Conservation (phyloP, 2,113 vertebrate genomes). For the Onychostruthus taczanowskii region DNA sequence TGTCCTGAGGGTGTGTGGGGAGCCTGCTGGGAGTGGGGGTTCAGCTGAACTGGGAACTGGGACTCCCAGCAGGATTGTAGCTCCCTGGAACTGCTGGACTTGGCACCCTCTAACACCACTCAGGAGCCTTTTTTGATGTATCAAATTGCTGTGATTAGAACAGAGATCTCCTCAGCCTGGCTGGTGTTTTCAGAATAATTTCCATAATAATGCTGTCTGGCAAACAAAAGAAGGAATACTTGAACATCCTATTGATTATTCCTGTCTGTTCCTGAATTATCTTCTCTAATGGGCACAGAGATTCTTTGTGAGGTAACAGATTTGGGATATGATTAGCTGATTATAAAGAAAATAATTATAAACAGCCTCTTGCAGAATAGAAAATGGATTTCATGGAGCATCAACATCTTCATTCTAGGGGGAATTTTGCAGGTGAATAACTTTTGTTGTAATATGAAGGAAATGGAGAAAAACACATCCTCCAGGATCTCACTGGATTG, state of each 20-base stretch:
- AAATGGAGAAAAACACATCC: not conserved
- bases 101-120: not conserved
- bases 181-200: not conserved
- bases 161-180: not conserved
- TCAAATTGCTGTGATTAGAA: not conserved
- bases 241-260: not conserved
- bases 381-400: not conserved
- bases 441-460: not conserved
- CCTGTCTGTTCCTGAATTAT: not conserved
- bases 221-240: not conserved
- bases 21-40: rapidly evolving
- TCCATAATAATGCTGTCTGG: not conserved
- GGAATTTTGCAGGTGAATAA: not conserved
- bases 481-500: not conserved
- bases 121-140: not conserved
- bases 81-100: not conserved
- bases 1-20: too few species aligned
- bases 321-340: not conserved
- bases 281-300: not conserved
- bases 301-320: not conserved
- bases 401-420: not conserved
- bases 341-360: not conserved
- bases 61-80: too few species aligned
- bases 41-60: not conserved
- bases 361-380: not conserved